Base-by-base conservation (phyloP, 2,113 vertebrate genomes). In the Propithecus coquereli region DNA sequence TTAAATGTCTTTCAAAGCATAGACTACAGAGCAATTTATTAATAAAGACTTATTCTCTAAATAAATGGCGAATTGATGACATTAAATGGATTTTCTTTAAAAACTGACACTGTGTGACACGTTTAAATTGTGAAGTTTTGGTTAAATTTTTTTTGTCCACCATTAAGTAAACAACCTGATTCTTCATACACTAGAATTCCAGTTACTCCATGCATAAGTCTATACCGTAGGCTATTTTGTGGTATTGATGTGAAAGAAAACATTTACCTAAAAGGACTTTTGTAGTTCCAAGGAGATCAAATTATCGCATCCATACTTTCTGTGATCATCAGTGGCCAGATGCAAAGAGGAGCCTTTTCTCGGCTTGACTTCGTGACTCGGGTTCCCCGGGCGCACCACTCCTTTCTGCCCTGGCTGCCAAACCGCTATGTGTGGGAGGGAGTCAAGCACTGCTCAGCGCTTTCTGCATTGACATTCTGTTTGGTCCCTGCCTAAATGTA, bases 221-320 rank as follows among this genome's bases (percentile, higher is more conserved):
- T 91, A 0, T 52, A 47, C 34, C 43, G 47, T 18, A 79, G 32
- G 43, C n/a, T 82, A 40, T 37, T 87, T 47, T 74, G 34, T 37
- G 5, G 16, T 65, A n/a, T 40, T 57, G 17, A 54, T 57, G 25
- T 43, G 65, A 92, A 94, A 86, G 18, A 83, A 94, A 94, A 47
- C 23, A 66, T 54, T 92, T 86, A 61, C 11, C 2, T n/a, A 10
- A 32, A 83, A 83, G 30, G 23, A 63, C 9, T 43, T 91, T n/a
- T 54, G 40, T 5, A 34, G 20, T 77, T 47, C 9, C 50, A 43
- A 90, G 63, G 43, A 90, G 32, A 66, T 32, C 40, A 18, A 52
- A 34, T 43, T 6, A 43, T 61, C 34, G 22, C 20, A 59, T 43
- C 11, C 34, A 12, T 52, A 66, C 61, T 73, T 57, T 34, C 27